Evolutionary conservation across 92 coral and sea anemone genomes (phyloP).

Genomic region (Micromussa lordhowensis): DNA sequence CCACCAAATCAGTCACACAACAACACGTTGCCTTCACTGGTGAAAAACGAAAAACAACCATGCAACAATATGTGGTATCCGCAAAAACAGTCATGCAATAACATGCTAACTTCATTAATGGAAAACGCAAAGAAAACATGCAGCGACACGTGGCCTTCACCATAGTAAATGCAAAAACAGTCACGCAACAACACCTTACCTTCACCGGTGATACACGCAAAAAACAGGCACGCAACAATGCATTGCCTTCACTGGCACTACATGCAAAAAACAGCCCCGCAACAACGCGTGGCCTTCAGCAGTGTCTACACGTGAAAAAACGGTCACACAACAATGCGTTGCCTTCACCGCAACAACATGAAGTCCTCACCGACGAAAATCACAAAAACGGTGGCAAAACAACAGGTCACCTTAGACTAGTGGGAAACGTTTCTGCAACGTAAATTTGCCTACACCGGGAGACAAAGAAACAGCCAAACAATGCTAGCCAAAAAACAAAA

Average conservation of each 20-base stretch:
- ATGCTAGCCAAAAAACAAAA: slow-evolving; percentile 18
- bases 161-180: background rate
- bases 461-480: slow-evolving; percentile 11
- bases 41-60: background rate
- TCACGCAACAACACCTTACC: slow-evolving; percentile 8
- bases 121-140: background rate
- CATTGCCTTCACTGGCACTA: slow-evolving; percentile 8
- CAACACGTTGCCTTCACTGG: slow-evolving; percentile 9
- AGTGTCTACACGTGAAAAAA: too few species aligned
- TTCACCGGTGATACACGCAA: background rate
- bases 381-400: background rate
- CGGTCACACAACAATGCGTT: too few species aligned
- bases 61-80: background rate
- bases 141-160: background rate
- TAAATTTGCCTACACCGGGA: slow-evolving; percentile 6
- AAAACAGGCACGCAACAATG: background rate
- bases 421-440: too few species aligned
- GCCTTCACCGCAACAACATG: too few species aligned
- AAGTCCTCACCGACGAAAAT: too few species aligned
- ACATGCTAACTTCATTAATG: background rate
- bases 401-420: slow-evolving; percentile 1
- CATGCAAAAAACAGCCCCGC: background rate
- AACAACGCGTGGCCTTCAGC: slow-evolving; percentile 24
- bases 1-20: background rate
- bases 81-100: background rate